Evolutionary conservation across 1,140 invertebrate species (phyloP).

Genomic region (Zaprionus camerounensis): DNA sequence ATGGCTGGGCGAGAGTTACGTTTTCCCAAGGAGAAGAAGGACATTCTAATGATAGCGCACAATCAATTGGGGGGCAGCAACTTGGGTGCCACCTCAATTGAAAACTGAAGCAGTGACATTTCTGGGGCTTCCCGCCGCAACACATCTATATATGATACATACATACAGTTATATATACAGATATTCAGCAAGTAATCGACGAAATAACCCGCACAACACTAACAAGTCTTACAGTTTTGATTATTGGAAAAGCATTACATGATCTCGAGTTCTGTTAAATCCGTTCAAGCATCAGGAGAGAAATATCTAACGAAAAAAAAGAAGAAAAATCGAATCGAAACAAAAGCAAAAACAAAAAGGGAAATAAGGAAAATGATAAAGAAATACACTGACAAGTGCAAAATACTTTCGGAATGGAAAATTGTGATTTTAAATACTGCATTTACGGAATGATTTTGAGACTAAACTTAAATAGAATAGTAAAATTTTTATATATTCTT

Average conservation of each 20-base stretch:
- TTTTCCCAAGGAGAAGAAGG: conserved; percentile 98
- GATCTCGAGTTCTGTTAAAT: conserved; percentile 69
- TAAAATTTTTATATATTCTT: conserved; percentile 44
- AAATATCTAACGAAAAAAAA: conserved; percentile 21
- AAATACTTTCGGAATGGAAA: conserved; percentile 55
- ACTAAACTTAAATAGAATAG: conserved; percentile 61
- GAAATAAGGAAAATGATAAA: conserved; percentile 13
- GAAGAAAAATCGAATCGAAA: background rate
- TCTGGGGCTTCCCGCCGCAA: conserved; percentile 1
- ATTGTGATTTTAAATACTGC: conserved; percentile 64
- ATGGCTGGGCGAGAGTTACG: conserved; percentile 95
- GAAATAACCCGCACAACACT: conserved; percentile 48
- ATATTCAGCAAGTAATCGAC: conserved; percentile 39
- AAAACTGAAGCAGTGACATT: conserved; percentile 60
- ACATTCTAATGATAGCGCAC: conserved; percentile 95
- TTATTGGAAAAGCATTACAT: conserved; percentile 70
- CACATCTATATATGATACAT: conserved; percentile 27
- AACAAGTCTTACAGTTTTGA: conserved; percentile 50
- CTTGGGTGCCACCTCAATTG: conserved; percentile 84
- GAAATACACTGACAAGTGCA: conserved; percentile 53
- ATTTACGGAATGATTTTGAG: conserved; percentile 59
- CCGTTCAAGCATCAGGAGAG: conserved; percentile 49
- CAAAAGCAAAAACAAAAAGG: conserved; percentile 25
- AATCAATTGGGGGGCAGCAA: conserved; percentile 88
- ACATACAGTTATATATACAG: conserved; percentile 10